phyloP scores from a whole-genome alignment of 2,797 vertebrate genomes.

The Lepus townsendii region DNA sequence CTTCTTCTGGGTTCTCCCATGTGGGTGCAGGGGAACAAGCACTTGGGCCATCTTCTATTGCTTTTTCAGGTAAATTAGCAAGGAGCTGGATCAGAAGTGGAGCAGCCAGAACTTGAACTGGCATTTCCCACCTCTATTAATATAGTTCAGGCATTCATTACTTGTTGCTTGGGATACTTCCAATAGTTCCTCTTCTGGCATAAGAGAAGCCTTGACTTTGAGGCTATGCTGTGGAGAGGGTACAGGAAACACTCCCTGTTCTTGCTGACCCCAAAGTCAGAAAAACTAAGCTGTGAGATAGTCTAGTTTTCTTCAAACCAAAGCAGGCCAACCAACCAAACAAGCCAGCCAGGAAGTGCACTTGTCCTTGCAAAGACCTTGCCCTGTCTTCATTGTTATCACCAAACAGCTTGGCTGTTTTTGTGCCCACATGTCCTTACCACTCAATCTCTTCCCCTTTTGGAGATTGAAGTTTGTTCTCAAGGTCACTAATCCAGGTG shows the following conservation, averaged over 20 bases:
- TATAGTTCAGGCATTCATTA: not conserved
- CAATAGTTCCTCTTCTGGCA: not conserved
- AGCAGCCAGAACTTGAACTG: no score
- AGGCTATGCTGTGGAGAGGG: not conserved
- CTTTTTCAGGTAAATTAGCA: no score
- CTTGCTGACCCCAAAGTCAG: not conserved
- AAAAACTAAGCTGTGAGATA: not conserved
- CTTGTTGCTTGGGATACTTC: not conserved
- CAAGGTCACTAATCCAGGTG: not conserved
- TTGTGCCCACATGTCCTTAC: not conserved
- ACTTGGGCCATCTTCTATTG: no score
- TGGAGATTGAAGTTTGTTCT: constrained; percentile 29
- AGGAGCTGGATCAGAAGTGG: no score
- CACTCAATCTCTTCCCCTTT: not conserved
- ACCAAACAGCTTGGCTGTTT: not conserved
- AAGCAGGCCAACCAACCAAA: not conserved
- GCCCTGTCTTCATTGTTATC: not conserved
- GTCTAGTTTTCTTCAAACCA: not conserved
- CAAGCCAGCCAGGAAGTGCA: not conserved
- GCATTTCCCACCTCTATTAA: not conserved
- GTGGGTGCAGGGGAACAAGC: no score
- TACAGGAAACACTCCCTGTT: not conserved
- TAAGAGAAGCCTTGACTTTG: not conserved
- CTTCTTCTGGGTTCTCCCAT: no score
- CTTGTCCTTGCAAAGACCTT: not conserved